These are phyloP conservation scores for Temnothorax rugatulus DNA, from an alignment of 2,888 invertebrate species.

Conservation along the genomic window DNA sequence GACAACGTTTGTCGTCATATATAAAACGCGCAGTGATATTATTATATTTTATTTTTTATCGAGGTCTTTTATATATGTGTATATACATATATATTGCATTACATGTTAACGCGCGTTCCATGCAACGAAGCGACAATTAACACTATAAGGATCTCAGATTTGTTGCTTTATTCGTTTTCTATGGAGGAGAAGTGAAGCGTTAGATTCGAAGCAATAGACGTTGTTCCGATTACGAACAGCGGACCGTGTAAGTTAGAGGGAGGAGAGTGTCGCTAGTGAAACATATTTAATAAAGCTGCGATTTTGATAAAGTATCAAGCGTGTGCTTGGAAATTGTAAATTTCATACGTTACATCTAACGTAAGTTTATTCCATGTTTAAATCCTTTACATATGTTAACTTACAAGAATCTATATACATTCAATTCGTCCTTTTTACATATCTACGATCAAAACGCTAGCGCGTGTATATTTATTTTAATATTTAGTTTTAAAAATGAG, in stretches of 20 bases:
- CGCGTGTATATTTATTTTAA: constrained; percentile 10
- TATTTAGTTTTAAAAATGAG: constrained; percentile 9
- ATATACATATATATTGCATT: constrained; percentile 36
- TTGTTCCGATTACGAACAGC: constrained; percentile 18
- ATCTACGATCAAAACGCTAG: constrained; percentile 42
- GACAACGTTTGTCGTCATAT: constrained; percentile 22
- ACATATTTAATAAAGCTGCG: constrained; percentile 54
- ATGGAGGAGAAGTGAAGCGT: constrained; percentile 41
- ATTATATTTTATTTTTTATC: constrained; percentile 62
- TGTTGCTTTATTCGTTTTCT: constrained; percentile 54
- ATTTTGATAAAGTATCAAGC: constrained; percentile 60
- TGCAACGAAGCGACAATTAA: constrained; percentile 53
- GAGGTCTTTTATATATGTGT: constrained; percentile 18
- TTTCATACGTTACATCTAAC: neutral
- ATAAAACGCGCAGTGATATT: constrained; percentile 53
- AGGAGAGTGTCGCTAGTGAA: constrained; percentile 54
- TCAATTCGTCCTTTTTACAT: constrained; percentile 57
- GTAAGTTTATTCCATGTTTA: constrained; percentile 41
- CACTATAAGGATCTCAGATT: constrained; percentile 69
- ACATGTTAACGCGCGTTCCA: constrained; percentile 27
- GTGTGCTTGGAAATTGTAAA: neutral
- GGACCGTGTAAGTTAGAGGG: constrained; percentile 17
- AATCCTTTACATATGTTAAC: constrained; percentile 47
- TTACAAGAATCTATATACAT: constrained; percentile 62
- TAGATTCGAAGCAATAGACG: constrained; percentile 47